Conservation (phyloP, 2,888 invertebrate genomes). For the Pollenia amentaria region DNA sequence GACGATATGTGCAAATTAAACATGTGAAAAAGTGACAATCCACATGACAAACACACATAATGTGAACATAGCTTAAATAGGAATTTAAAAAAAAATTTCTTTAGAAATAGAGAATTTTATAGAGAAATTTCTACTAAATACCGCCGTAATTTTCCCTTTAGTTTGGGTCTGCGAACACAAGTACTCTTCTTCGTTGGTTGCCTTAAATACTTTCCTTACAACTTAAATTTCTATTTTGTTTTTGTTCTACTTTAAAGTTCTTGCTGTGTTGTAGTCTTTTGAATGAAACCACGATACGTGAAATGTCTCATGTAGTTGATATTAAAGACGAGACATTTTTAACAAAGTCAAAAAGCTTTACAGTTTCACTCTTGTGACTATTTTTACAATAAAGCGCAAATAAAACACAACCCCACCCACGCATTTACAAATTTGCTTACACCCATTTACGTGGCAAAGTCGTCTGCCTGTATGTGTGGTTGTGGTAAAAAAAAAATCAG, state of each 20-base stretch:
- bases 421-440: conserved; percentile 42
- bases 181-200: conserved; percentile 11
- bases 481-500: conserved; percentile 37
- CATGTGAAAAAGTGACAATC: no score
- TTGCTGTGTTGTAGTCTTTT: conserved; percentile 14
- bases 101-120: no score
- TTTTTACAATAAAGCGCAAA: conserved; percentile 2
- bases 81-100: no score
- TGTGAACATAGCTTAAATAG: no score
- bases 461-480: conserved; percentile 33
- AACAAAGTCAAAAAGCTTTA: conserved; percentile 69
- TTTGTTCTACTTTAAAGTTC: neutral
- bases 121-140: no score
- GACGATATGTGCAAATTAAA: no score
- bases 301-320: conserved; percentile 58
- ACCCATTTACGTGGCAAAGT: conserved; percentile 38
- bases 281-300: conserved; percentile 41
- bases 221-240: conserved; percentile 5
- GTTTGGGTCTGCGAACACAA: no score
- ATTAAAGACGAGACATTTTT: conserved; percentile 67
- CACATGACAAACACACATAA: no score
- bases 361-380: conserved; percentile 49
- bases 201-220: neutral
- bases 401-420: conserved; percentile 32
- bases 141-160: no score